Percentiles rank a stretch among this genome's conserved stretches.
Evolutionary conservation across 2,888 invertebrate species (phyloP).

Genomic region (Macrostomum cliftonense): DNA sequence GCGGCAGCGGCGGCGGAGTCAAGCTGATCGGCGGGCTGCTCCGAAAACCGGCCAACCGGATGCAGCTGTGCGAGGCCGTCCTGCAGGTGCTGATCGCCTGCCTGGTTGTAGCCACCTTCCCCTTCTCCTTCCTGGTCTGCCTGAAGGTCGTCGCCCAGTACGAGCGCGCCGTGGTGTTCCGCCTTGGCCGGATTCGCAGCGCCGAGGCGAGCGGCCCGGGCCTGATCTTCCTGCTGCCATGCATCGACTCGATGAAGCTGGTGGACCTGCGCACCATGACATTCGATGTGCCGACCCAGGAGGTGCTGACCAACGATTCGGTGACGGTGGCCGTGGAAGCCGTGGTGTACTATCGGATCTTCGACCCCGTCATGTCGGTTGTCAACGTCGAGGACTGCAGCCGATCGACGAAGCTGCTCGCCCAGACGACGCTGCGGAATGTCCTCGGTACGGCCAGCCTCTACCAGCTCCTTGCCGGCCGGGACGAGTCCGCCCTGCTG

Average conservation of each 20-base stretch:
- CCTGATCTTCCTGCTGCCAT: constrained; percentile 59
- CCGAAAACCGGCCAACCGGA: background rate
- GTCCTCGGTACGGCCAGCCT: constrained; percentile 27
- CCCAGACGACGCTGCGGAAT: constrained; percentile 33
- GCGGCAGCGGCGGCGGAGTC: constrained; percentile 1
- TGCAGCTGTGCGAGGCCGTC: constrained; percentile 6
- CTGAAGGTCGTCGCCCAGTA: constrained; percentile 72
- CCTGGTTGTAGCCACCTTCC: constrained; percentile 5
- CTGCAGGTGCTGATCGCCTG: constrained; percentile 3
- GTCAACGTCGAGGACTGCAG: constrained; percentile 30
- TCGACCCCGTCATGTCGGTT: constrained; percentile 28
- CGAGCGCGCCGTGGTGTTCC: constrained; percentile 73
- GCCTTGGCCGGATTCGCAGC: constrained; percentile 63
- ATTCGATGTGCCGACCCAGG: constrained; percentile 15
- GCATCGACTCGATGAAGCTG: constrained; percentile 32
- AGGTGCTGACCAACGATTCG: constrained; percentile 31
- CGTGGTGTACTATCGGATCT: constrained; percentile 30
- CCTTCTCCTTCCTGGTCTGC: constrained; percentile 7
- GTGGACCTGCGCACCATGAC: constrained; percentile 16
- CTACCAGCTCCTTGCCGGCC: constrained; percentile 26
- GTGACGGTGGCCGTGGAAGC: constrained; percentile 34
- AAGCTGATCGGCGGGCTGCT: background rate
- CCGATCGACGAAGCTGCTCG: constrained; percentile 26
- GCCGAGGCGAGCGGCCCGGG: constrained; percentile 55
- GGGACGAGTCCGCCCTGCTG: constrained; percentile 25